A percentile compares a stretch with the other conserved stretches of the same genome.
phyloP scores from a whole-genome alignment of 1,140 invertebrate genomes.

The Diabrotica undecimpunctata region DNA sequence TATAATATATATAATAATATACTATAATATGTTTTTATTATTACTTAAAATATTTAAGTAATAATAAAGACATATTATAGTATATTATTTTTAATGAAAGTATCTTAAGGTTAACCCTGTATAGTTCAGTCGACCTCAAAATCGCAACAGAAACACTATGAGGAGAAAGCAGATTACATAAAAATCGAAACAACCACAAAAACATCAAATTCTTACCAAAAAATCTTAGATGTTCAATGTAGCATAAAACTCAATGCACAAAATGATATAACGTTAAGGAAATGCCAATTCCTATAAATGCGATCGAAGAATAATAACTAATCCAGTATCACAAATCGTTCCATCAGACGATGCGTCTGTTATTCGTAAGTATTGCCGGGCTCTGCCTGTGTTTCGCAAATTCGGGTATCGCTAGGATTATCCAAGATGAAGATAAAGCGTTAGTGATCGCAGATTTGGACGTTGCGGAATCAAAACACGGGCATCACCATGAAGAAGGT shows the following conservation, averaged over 20 bases:
- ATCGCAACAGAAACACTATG: conserved; percentile 5
- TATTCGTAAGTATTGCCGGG: conserved; percentile 5
- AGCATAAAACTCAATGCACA: conserved; percentile 20
- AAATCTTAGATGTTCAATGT: conserved; percentile 6
- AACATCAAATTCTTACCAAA: conserved; percentile 18
- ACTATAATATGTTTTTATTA: too few relatives aligned
- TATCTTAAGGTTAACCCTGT: not conserved
- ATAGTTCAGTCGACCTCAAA: conserved; percentile 17
- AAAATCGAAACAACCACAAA: conserved; percentile 16
- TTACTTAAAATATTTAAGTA: too few relatives aligned
- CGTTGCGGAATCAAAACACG: conserved; percentile 46
- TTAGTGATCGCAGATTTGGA: conserved; percentile 42
- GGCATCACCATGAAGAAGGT: conserved; percentile 54
- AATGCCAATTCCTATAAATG: conserved; percentile 20
- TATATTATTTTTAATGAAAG: not conserved
- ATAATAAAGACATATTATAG: too few relatives aligned
- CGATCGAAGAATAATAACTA: conserved; percentile 13
- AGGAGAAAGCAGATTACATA: conserved; percentile 26
- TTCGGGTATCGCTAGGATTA: conserved; percentile 10
- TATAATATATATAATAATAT: too few relatives aligned
- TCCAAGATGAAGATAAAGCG: conserved; percentile 19
- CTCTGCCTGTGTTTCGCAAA: conserved; percentile 6
- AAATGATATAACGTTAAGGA: conserved; percentile 17
- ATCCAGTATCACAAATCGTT: conserved; percentile 13
- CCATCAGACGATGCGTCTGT: conserved; percentile 23